These are phyloP conservation scores for Dicranocentrus wangi DNA, from an alignment of 2,888 invertebrate genomes.

Conservation along the genomic window DNA sequence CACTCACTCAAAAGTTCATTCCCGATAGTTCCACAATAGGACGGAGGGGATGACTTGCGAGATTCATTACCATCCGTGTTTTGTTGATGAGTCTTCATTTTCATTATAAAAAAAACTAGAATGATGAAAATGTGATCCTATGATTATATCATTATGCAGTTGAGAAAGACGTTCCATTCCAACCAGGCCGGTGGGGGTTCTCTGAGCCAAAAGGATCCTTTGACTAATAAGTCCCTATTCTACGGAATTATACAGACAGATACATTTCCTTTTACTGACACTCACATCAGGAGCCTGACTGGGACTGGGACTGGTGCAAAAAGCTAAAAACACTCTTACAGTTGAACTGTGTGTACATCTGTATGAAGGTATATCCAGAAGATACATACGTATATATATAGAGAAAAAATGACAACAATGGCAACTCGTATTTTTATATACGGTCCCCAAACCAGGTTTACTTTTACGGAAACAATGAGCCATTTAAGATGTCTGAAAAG, in stretches of 20 bases:
- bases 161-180: constrained; percentile 55
- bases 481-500: constrained; percentile 5
- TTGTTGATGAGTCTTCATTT: constrained; percentile 26
- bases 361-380: constrained; percentile 4
- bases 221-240: constrained; percentile 59
- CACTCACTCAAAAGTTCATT: no score
- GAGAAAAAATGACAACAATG: no score
- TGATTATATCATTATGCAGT: constrained; percentile 60
- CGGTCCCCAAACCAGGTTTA: neutral
- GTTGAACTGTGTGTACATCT: constrained; percentile 19
- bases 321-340: neutral
- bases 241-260: no score
- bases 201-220: constrained; percentile 35
- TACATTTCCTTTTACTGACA: constrained; percentile 19
- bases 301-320: neutral
- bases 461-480: constrained; percentile 1
- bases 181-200: constrained; percentile 47
- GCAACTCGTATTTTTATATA: neutral
- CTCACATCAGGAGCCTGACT: constrained; percentile 17
- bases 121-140: constrained; percentile 47
- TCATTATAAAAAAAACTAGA: constrained; percentile 12
- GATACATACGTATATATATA: no score
- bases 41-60: constrained; percentile 42
- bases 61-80: constrained; percentile 29
- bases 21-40: constrained; percentile 32